Percentiles rank a stretch among this genome's conserved stretches.
phyloP scores from a whole-genome alignment of 1,140 invertebrate species.

The Sinella curviseta region DNA sequence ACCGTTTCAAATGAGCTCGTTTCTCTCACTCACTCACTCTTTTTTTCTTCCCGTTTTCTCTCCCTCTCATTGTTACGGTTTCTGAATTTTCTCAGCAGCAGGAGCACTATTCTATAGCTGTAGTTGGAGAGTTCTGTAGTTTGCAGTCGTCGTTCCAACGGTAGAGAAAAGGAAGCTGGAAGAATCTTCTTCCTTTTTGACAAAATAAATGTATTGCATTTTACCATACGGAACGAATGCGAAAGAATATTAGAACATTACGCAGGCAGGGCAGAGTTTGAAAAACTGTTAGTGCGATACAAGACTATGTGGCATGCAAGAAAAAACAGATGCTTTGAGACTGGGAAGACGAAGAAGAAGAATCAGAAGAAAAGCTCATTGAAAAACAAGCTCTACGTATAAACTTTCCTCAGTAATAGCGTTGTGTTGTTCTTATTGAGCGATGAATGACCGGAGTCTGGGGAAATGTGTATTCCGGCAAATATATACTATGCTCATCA shows the following conservation, averaged over 20 bases:
- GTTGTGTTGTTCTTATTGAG: constrained; percentile 6
- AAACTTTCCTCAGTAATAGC: not conserved
- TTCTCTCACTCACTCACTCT: not conserved
- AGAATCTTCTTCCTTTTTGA: constrained; percentile 19
- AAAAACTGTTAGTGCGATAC: too few relatives aligned
- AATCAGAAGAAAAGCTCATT: not conserved
- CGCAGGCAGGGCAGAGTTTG: too few relatives aligned
- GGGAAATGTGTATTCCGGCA: not conserved
- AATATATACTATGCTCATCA: not conserved
- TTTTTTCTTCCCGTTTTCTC: not conserved
- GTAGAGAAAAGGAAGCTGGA: too few relatives aligned
- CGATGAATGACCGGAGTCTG: not conserved
- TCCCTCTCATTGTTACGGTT: not conserved
- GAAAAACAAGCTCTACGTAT: not conserved
- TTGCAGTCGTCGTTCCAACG: too few relatives aligned
- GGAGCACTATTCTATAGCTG: too few relatives aligned
- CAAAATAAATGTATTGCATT: constrained; percentile 13
- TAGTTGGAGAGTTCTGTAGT: too few relatives aligned
- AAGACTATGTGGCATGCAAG: not conserved
- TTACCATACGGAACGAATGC: not conserved
- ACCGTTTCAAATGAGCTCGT: constrained; percentile 26
- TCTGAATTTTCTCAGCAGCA: not conserved
- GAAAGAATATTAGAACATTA: too few relatives aligned
- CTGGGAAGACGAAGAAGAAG: not conserved
- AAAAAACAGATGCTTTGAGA: too few relatives aligned